phyloP scores from a whole-genome alignment of 2,113 vertebrate genomes.

The Chloroceryle aenea region DNA sequence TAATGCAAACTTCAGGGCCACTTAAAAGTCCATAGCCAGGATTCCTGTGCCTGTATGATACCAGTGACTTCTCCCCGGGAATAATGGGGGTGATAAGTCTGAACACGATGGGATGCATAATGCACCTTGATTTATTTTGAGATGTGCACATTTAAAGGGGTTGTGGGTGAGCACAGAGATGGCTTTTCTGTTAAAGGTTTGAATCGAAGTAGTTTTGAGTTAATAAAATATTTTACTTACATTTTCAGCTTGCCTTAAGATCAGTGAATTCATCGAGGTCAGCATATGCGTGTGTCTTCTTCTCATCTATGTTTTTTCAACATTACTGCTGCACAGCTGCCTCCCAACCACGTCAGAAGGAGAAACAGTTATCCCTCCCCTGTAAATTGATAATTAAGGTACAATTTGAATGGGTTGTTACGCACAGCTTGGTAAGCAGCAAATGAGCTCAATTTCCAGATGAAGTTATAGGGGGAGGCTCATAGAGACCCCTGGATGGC shows the following conservation, averaged over 20 bases:
- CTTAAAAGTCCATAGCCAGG: neutral
- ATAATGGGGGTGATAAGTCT: neutral
- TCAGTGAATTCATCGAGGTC: conserved; percentile 88
- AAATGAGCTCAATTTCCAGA: neutral
- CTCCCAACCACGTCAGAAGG: conserved; percentile 18
- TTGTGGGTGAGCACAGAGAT: neutral
- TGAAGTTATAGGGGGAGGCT: neutral
- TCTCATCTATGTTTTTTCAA: conserved; percentile 90
- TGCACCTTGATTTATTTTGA: neutral
- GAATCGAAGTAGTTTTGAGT: neutral
- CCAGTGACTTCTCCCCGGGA: neutral
- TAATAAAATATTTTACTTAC: neutral
- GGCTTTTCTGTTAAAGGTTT: neutral
- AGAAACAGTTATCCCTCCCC: conserved; percentile 50
- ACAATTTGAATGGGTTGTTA: neutral
- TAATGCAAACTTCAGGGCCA: neutral
- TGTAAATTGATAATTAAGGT: conserved; percentile 92
- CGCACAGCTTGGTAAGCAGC: neutral
- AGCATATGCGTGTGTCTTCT: conserved; percentile 88
- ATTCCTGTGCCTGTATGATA: neutral
- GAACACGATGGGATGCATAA: neutral
- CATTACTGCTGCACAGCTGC: conserved; percentile 77
- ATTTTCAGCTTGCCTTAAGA: conserved; percentile 86
- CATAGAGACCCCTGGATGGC: neutral
- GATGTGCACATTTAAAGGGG: neutral